phyloP scores from a whole-genome alignment of 1,140 invertebrate species.

The Dendroctonus ponderosae region DNA sequence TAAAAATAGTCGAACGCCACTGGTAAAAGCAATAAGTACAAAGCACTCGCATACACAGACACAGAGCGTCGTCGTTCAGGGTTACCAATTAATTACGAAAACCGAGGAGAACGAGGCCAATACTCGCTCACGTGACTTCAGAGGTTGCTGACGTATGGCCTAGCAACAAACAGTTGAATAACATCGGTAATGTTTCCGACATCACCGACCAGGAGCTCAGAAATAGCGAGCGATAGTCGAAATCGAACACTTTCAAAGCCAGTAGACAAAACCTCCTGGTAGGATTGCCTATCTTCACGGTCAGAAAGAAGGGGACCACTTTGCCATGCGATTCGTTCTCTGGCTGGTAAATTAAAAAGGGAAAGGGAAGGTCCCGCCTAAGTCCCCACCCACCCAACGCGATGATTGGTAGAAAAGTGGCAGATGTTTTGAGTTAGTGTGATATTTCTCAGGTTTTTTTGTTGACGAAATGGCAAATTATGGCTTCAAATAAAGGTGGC shows the following conservation, averaged over 20 bases:
- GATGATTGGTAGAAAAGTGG: conserved; percentile 26
- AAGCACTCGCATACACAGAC: conserved; percentile 17
- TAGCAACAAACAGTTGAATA: conserved; percentile 38
- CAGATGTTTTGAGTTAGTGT: conserved; percentile 31
- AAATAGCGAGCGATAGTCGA: conserved; percentile 1
- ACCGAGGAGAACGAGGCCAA: conserved; percentile 31
- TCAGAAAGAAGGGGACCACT: neutral
- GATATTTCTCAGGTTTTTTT: conserved; percentile 29
- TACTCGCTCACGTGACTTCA: conserved; percentile 29
- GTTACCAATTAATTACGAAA: conserved; percentile 36
- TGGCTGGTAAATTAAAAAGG: conserved; percentile 10
- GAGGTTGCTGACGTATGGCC: conserved; percentile 33
- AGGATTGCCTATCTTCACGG: neutral
- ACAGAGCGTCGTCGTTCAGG: conserved; percentile 25
- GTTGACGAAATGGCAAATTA: conserved; percentile 32
- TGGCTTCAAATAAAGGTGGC: conserved; percentile 21
- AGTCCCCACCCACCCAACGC: conserved; percentile 2
- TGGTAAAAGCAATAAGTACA: conserved; percentile 7
- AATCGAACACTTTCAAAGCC: neutral
- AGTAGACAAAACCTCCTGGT: neutral
- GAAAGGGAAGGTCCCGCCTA: conserved; percentile 9
- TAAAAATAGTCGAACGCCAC: too few relatives aligned
- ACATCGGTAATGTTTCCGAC: conserved; percentile 31
- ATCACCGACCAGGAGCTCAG: conserved; percentile 18
- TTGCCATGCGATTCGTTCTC: neutral